A percentile compares a stretch with the other conserved stretches of the same genome.
These are phyloP conservation scores for Loxodonta africana DNA, from an alignment of 2,113 vertebrate species.

Conservation along the genomic window DNA sequence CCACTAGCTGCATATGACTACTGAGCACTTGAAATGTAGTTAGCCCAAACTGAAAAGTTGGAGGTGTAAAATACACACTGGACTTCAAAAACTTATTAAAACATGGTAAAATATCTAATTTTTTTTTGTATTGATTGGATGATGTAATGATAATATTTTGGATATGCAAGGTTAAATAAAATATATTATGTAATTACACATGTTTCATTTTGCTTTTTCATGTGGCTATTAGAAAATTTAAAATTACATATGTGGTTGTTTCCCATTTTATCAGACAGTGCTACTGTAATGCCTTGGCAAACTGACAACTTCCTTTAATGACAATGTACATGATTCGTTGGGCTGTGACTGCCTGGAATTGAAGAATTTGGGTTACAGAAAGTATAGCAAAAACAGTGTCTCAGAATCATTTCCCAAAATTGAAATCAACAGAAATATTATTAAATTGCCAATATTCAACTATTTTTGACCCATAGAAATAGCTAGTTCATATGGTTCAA, in stretches of 20 bases:
- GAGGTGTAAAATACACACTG: not conserved
- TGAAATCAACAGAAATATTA: conserved; percentile 3
- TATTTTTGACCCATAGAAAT: not conserved
- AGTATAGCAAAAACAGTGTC: not conserved
- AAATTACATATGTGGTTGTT: not conserved
- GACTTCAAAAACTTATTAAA: not conserved
- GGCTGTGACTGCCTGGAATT: not conserved
- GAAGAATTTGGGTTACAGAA: not conserved
- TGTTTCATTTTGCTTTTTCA: not conserved
- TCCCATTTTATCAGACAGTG: not conserved
- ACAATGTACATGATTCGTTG: not conserved
- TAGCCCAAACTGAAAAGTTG: not conserved
- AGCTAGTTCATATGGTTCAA: not conserved
- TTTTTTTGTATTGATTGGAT: not conserved
- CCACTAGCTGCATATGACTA: not conserved
- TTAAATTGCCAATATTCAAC: not conserved
- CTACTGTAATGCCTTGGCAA: not conserved
- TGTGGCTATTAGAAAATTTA: not conserved
- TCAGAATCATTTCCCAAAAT: not conserved
- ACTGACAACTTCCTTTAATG: conserved; percentile 7
- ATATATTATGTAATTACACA: not conserved
- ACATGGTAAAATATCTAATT: not conserved
- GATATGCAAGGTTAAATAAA: not conserved
- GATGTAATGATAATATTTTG: not conserved
- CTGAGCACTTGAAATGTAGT: not conserved